Evolutionary conservation across 2,888 invertebrate species (phyloP).

Genomic region (Theristus sp.): DNA sequence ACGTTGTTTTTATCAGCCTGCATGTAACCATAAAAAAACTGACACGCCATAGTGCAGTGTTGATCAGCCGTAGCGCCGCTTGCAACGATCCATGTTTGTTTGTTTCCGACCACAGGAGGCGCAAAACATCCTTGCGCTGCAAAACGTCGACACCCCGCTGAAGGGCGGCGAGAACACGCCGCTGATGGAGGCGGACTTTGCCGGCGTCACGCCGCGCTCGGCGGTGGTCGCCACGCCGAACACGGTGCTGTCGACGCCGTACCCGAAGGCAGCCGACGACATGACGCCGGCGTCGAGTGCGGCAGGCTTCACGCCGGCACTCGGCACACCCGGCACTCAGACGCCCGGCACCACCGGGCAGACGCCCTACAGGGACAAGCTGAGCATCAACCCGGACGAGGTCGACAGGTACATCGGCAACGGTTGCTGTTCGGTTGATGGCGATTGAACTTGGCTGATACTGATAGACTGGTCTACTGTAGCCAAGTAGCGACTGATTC

Average conservation of each 20-base stretch:
- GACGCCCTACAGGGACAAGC: slow-evolving; percentile 68
- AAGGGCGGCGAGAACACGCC: slow-evolving; percentile 89
- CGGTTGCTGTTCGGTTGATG: not conserved
- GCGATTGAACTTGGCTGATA: too few species aligned
- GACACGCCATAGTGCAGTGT: too few species aligned
- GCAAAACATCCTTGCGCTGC: slow-evolving; percentile 91
- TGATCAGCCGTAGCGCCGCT: too few species aligned
- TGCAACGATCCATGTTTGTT: too few species aligned
- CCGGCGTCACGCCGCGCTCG: slow-evolving; percentile 53
- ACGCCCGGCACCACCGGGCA: slow-evolving; percentile 34
- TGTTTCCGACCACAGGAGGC: too few species aligned
- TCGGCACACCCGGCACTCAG: not conserved
- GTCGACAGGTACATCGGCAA: not conserved
- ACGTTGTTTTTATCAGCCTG: too few species aligned
- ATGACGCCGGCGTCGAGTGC: not conserved
- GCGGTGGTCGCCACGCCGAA: slow-evolving; percentile 62
- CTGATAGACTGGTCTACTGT: too few species aligned
- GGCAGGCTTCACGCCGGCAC: not conserved
- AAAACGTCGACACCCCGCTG: slow-evolving; percentile 88
- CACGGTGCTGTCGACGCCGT: slow-evolving; percentile 49
- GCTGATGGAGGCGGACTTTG: slow-evolving; percentile 65
- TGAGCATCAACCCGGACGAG: slow-evolving; percentile 82
- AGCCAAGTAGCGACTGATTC: too few species aligned
- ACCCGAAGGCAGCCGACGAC: not conserved
- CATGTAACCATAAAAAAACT: too few species aligned